Base-by-base conservation (phyloP, 2,113 vertebrate species). In the Cyanoliseus patagonus region DNA sequence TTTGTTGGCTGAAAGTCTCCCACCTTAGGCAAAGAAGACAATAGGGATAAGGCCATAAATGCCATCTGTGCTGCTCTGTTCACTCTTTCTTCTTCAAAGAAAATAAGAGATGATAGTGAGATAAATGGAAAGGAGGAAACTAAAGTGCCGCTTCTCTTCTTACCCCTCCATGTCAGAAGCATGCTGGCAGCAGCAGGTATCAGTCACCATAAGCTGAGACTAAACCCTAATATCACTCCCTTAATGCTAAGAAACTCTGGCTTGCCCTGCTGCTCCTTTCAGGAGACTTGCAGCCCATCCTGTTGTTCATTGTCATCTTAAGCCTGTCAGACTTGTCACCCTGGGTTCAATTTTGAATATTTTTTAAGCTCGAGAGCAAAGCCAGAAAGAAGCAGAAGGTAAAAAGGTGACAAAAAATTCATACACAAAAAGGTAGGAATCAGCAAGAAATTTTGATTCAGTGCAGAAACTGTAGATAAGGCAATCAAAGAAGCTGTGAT, bases 161-260 rank as follows among this genome's bases (percentile, higher is more conserved):
- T 53, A 25, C 31, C 6, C 0, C 15, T 85, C 53, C 7, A 1
- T 7, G 5, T 57, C 31, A 67, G 33, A 44, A 87, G 28, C 10
- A 44, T 0, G 0, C 33, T 51, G 57, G 33, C 6, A 70, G 33
- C 51, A 59, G 46, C 9, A n/a, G 30, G 25, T n/a, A 47, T 17
- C 57, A 35, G n/a, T 59, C 55, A 28, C 37, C 4, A 6, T 16
- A 28, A 53, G 15, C 24, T 47, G 25, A 6, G 9, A 66, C 44
- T 83, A n/a, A 89, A 44, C 10, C 13, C 44, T 62, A 28, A 13
- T 11, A 30, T 52, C 44, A 30, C 0, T 0, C 11, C 31, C 31
- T 42, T n/a, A 28, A 17, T 1, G 0, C 28, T 66, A 72, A 51
- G 39, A 83, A 85, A 42, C 15, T 61, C 57, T n/a, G 19, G 5